Evolutionary conservation across 2,888 invertebrate species (phyloP).

Genomic region (Rhagonycha lutea): DNA sequence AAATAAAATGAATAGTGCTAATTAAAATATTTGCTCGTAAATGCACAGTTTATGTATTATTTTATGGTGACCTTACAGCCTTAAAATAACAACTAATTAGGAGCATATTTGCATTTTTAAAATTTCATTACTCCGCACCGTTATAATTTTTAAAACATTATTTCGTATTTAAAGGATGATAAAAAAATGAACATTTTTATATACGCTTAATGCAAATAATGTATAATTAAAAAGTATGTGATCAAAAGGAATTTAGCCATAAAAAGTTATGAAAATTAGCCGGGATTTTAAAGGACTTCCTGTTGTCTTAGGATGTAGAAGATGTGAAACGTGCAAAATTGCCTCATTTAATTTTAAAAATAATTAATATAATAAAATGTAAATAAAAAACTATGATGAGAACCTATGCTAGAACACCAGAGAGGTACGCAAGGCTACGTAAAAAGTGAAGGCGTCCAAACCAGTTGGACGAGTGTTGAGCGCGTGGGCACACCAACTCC

Average conservation of each 20-base stretch:
- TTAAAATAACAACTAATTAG: slow-evolving; percentile 6
- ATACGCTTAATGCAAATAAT: background rate
- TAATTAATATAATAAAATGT: slow-evolving; percentile 22
- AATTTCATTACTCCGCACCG: background rate
- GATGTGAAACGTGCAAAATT: slow-evolving; percentile 20
- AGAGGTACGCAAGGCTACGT: slow-evolving; percentile 37
- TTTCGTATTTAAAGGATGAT: background rate
- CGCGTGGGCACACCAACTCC: slow-evolving; percentile 54
- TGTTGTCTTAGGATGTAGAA: slow-evolving; percentile 8
- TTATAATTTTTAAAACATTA: background rate
- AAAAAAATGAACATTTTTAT: background rate
- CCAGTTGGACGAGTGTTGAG: slow-evolving; percentile 57
- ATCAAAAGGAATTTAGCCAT: background rate
- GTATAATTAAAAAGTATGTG: background rate
- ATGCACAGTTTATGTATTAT: background rate
- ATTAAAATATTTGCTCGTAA: background rate
- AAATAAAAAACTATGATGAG: slow-evolving; percentile 34
- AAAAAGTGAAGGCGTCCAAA: slow-evolving; percentile 58
- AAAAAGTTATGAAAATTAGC: background rate
- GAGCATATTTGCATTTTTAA: background rate
- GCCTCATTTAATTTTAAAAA: slow-evolving; percentile 23
- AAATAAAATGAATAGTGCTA: background rate
- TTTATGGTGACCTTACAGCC: slow-evolving; percentile 16
- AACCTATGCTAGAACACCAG: slow-evolving; percentile 32
- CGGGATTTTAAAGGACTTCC: slow-evolving; percentile 6